A percentile compares a stretch with the other conserved stretches of the same genome.
These are phyloP conservation scores for Chlorodrepanis virens DNA, from an alignment of 2,113 vertebrate species.

Conservation along the genomic window DNA sequence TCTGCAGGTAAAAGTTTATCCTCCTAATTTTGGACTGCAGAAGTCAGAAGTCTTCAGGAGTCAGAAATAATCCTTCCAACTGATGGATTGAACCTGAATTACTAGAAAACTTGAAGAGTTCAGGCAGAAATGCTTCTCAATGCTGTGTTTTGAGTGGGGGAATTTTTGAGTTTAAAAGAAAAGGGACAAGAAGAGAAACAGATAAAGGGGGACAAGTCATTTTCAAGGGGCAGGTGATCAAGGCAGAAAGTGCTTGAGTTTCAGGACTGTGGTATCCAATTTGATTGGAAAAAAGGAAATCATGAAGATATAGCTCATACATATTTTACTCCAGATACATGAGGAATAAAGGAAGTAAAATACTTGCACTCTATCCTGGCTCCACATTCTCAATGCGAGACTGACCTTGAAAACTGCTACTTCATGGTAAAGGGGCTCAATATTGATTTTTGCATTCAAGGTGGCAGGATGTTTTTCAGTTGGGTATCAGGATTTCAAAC, in stretches of 20 bases:
- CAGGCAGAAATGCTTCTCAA: neutral
- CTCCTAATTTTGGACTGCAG: neutral
- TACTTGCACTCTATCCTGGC: neutral
- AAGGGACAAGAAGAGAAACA: neutral
- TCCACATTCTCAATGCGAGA: neutral
- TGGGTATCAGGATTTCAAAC: neutral
- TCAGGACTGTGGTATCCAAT: neutral
- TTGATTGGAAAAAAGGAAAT: neutral
- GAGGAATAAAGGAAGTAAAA: neutral
- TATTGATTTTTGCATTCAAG: neutral
- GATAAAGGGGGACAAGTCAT: neutral
- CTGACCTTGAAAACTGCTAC: slow-evolving; percentile 7
- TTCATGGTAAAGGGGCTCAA: neutral
- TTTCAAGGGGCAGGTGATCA: neutral
- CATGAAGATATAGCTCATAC: neutral
- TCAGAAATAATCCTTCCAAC: neutral
- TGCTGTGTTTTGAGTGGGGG: neutral
- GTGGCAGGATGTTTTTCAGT: neutral
- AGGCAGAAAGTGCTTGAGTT: neutral
- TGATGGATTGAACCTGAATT: neutral
- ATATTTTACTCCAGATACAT: neutral
- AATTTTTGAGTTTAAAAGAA: neutral
- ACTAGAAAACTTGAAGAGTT: neutral
- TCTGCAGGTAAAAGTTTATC: neutral
- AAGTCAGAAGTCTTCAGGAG: neutral